Evolutionary conservation across 2,113 vertebrate species (phyloP).

Genomic region (Cololabis saira): DNA sequence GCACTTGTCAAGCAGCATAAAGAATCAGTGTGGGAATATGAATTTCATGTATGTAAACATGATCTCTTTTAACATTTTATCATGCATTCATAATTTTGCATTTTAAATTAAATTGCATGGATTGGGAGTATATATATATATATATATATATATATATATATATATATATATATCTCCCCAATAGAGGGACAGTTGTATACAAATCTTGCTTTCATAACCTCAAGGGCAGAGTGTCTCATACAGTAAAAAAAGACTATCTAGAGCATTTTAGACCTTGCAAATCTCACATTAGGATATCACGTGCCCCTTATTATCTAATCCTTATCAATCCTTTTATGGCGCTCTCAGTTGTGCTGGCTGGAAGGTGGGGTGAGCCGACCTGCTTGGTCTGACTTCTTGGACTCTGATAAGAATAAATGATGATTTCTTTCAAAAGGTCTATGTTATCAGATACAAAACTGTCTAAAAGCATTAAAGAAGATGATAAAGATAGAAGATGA

Average conservation of each 20-base stretch:
- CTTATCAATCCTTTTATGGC: slow-evolving; percentile 38
- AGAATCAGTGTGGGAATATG: too few relatives aligned
- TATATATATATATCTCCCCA: too few relatives aligned
- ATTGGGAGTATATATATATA: neutral
- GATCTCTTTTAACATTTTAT: too few relatives aligned
- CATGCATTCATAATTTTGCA: too few relatives aligned
- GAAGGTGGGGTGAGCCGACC: neutral
- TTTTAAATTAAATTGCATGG: neutral
- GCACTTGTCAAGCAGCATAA: too few relatives aligned
- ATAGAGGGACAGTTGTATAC: neutral
- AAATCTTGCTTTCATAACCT: neutral
- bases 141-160: too few relatives aligned
- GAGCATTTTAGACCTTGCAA: slow-evolving; percentile 7
- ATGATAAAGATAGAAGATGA: slow-evolving; percentile 12
- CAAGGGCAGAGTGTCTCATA: neutral
- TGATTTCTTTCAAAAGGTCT: slow-evolving; percentile 4
- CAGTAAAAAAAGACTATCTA: neutral
- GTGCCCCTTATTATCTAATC: slow-evolving; percentile 21
- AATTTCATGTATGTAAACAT: too few relatives aligned
- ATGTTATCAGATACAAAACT: slow-evolving; percentile 19
- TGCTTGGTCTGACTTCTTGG: slow-evolving; percentile 28
- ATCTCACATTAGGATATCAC: slow-evolving; percentile 32
- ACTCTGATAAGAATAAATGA: slow-evolving; percentile 37
- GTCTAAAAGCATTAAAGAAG: slow-evolving; percentile 3
- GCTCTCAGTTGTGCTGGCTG: neutral